Percentiles rank a stretch among this genome's conserved stretches.
Conservation (phyloP, 2,888 invertebrate genomes). For the Neoascia interrupta region DNA sequence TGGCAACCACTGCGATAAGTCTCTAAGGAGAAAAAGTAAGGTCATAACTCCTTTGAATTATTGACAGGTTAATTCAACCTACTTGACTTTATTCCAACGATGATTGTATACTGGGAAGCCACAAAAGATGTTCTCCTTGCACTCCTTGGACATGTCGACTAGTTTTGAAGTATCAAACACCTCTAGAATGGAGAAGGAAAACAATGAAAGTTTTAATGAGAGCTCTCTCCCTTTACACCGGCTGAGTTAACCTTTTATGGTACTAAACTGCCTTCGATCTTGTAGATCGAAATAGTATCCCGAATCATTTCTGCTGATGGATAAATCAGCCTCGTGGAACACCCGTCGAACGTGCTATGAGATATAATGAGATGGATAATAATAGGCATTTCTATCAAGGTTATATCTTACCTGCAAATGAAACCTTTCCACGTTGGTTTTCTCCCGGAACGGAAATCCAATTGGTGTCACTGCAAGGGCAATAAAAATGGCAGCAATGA, state of each 20-base stretch:
- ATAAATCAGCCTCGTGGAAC: conserved; percentile 78
- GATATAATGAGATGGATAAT: too few species aligned
- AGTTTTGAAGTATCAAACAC: conserved; percentile 71
- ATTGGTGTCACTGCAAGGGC: conserved; percentile 80
- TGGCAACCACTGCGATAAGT: conserved; percentile 72
- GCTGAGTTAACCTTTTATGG: conserved; percentile 40
- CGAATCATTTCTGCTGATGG: conserved; percentile 78
- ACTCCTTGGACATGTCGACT: conserved; percentile 70
- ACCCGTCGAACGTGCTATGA: conserved; percentile 80
- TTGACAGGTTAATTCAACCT: neutral
- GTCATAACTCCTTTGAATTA: neutral
- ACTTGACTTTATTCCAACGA: conserved; percentile 71
- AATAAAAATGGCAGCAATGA: conserved; percentile 72
- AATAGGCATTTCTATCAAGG: too few species aligned
- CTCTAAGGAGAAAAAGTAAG: neutral
- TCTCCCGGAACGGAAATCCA: conserved; percentile 82
- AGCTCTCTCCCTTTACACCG: neutral
- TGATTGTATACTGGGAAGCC: conserved; percentile 76
- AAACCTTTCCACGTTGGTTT: conserved; percentile 80
- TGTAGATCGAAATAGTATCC: conserved; percentile 81
- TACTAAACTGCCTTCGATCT: conserved; percentile 75
- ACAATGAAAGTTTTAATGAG: neutral
- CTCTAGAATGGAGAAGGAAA: conserved; percentile 38
- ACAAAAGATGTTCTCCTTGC: conserved; percentile 74
- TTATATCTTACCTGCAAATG: conserved; percentile 80